Evolutionary conservation across 2,797 vertebrate species (phyloP).

Genomic region (Galaxias olidus): DNA sequence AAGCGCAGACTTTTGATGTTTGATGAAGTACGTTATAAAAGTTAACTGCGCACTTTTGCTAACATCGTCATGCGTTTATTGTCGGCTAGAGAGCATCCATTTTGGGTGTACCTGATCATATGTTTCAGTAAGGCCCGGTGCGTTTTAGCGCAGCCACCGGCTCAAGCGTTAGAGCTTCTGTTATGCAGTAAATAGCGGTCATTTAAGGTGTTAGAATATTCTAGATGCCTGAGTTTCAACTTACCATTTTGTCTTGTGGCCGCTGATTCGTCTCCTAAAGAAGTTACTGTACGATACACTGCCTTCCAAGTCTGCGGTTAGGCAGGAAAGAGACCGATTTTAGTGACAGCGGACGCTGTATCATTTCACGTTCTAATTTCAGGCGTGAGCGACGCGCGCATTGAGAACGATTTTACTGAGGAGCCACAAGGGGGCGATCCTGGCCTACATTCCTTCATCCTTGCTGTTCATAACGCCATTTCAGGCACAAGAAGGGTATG

Average conservation of each 20-base stretch:
- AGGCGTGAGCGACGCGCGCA: not conserved
- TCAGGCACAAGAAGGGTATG: no score
- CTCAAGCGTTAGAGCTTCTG: not conserved
- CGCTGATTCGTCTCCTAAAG: conserved; percentile 58
- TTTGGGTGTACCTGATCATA: not conserved
- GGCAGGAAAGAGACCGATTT: conserved; percentile 81
- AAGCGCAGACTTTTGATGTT: no score
- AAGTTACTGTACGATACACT: conserved; percentile 47
- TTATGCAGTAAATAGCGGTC: no score
- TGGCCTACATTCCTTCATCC: not conserved
- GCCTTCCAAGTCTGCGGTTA: conserved; percentile 69
- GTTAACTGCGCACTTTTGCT: not conserved
- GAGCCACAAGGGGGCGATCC: conserved; percentile 47
- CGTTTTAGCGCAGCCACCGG: not conserved
- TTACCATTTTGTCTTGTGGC: conserved; percentile 84
- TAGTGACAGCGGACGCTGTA: conserved; percentile 68
- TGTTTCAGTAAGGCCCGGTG: not conserved
- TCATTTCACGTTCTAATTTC: not conserved
- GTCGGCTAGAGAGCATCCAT: conserved; percentile 2
- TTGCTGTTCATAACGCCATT: no score
- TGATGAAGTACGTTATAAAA: no score
- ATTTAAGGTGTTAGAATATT: no score
- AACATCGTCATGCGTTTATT: conserved; percentile 8
- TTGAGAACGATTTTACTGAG: not conserved
- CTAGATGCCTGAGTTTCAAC: conserved; percentile 28